These are phyloP conservation scores for Masticophis lateralis DNA, from an alignment of 2,797 vertebrate genomes.

Conservation along the genomic window DNA sequence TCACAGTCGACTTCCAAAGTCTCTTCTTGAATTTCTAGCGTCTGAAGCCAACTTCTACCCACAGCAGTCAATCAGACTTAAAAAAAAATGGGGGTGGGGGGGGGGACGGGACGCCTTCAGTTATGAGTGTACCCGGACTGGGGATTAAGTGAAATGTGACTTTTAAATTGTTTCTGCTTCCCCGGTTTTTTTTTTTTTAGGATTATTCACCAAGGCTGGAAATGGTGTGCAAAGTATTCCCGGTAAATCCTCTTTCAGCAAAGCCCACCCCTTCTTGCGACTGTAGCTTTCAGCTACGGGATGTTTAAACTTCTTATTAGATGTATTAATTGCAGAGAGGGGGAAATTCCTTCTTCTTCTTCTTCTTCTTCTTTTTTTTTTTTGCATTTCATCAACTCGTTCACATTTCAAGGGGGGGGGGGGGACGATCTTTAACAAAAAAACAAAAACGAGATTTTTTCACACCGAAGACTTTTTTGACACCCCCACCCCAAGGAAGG, in stretches of 20 bases:
- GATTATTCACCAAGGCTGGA: conserved; percentile 71
- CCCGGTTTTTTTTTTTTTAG: conserved; percentile 47
- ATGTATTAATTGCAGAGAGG: not conserved
- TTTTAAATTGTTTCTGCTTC: conserved; percentile 77
- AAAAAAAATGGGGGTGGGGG: conserved; percentile 8
- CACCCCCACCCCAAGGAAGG: not conserved
- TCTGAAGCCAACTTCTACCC: conserved; percentile 56
- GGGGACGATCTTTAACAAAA: not conserved
- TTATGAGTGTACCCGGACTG: conserved; percentile 72
- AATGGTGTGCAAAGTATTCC: conserved; percentile 70
- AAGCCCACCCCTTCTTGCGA: conserved; percentile 46
- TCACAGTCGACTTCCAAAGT: conserved; percentile 55
- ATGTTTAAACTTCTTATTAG: conserved; percentile 55
- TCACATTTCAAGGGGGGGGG: not conserved
- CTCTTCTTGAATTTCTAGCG: conserved; percentile 59
- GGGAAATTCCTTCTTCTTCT: not conserved
- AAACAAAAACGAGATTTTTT: not conserved
- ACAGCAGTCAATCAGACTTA: conserved; percentile 66
- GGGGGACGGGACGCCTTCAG: conserved; percentile 68
- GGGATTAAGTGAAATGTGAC: conserved; percentile 80
- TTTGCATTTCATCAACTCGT: not conserved
- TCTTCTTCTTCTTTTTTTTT: rapidly evolving
- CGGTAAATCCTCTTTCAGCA: conserved; percentile 70
- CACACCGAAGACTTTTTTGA: not conserved
- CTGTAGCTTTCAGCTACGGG: conserved; percentile 20